phyloP scores from a whole-genome alignment of 2,888 invertebrate genomes.

The Metallyticus violacea region DNA sequence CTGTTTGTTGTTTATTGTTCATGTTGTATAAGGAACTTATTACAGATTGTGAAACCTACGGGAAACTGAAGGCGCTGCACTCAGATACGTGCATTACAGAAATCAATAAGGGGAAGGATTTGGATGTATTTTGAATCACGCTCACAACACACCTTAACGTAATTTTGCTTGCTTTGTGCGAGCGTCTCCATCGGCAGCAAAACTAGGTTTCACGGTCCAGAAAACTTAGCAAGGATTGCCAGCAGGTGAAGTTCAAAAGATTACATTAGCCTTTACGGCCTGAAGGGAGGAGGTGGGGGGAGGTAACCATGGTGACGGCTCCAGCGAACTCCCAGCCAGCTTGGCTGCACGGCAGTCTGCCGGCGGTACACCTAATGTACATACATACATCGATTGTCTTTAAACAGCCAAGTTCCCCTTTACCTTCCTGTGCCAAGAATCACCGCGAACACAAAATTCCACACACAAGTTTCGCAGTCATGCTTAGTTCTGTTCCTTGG shows the following conservation, averaged over 20 bases:
- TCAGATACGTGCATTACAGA: too few species aligned
- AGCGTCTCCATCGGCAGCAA: not conserved
- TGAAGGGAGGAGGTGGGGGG: not conserved
- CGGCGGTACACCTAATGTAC: not conserved
- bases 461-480: too few species aligned
- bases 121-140: not conserved
- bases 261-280: not conserved
- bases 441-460: not conserved
- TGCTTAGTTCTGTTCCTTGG: too few species aligned
- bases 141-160: not conserved
- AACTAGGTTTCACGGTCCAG: not conserved
- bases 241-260: not conserved
- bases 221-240: not conserved
- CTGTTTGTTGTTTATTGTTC: too few species aligned
- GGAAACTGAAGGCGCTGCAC: too few species aligned
- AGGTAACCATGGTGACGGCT: conserved; percentile 13
- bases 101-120: too few species aligned
- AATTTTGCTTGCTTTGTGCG: not conserved
- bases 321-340: not conserved
- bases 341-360: not conserved
- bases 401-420: too few species aligned
- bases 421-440: not conserved
- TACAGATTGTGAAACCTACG: too few species aligned
- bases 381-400: conserved; percentile 14
- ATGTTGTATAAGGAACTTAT: too few species aligned